Percentiles rank a stretch among this genome's conserved stretches.
Conservation (phyloP, 2,888 invertebrate species). For the Philopedon plagiatum region DNA sequence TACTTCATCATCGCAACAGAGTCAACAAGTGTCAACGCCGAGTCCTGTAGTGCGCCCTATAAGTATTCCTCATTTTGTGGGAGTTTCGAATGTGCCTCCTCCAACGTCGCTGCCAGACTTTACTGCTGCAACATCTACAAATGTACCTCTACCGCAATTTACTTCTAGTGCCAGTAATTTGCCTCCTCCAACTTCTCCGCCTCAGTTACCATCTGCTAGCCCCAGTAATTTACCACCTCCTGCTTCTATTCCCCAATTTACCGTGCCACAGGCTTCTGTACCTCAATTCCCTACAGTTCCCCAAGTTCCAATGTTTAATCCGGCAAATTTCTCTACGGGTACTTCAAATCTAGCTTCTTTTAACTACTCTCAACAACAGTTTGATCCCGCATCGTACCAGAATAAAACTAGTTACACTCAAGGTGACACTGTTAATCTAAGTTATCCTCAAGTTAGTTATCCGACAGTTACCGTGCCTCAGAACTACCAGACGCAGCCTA, state of each 20-base stretch:
- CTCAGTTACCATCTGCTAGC: slow-evolving; percentile 13
- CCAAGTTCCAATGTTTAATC: slow-evolving; percentile 55
- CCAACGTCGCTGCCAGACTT: slow-evolving; percentile 56
- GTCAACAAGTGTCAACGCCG: background rate
- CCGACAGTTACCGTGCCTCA: slow-evolving; percentile 20
- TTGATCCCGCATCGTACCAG: background rate
- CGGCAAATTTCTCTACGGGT: slow-evolving; percentile 24
- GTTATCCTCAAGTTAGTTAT: slow-evolving; percentile 37
- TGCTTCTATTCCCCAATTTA: slow-evolving; percentile 33
- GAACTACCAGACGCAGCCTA: slow-evolving; percentile 31
- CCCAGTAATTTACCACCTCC: slow-evolving; percentile 3
- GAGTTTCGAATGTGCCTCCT: slow-evolving; percentile 50
- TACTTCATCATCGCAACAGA: background rate
- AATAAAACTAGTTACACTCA: slow-evolving; percentile 1
- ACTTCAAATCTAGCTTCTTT: slow-evolving; percentile 7
- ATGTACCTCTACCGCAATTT: slow-evolving; percentile 19
- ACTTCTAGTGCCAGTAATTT: slow-evolving; percentile 22
- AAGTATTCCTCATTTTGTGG: slow-evolving; percentile 10
- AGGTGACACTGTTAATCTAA: slow-evolving; percentile 30
- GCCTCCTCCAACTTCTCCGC: slow-evolving; percentile 13
- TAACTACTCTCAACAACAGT: slow-evolving; percentile 46
- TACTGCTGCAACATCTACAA: slow-evolving; percentile 28
- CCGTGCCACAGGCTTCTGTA: slow-evolving; percentile 23
- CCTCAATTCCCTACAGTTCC: slow-evolving; percentile 31
- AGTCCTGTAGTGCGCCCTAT: background rate